These are phyloP conservation scores for Sthenelais limicola DNA, from an alignment of 2,888 invertebrate genomes.

Conservation along the genomic window DNA sequence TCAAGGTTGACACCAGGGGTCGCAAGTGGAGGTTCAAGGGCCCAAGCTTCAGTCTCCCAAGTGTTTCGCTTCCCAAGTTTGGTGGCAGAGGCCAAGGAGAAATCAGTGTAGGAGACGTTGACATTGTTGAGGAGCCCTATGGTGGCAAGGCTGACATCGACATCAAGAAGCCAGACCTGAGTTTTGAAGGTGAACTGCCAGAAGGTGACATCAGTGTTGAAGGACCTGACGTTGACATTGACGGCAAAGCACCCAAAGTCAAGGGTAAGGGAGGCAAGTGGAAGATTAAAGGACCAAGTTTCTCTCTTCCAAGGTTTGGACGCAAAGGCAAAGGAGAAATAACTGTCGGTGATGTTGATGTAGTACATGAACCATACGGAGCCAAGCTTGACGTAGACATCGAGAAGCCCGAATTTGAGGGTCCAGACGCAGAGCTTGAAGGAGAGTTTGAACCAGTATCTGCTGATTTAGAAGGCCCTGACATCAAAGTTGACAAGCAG, in stretches of 20 bases:
- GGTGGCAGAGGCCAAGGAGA: slow-evolving; percentile 11
- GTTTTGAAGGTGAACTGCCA: not conserved
- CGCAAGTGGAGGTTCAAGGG: slow-evolving; percentile 15
- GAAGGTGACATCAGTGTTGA: not conserved
- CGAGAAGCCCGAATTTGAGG: no score
- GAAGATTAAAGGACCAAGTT: no score
- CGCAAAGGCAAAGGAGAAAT: slow-evolving; percentile 21
- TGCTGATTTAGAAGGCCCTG: no score
- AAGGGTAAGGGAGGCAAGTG: no score
- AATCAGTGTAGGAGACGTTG: slow-evolving; percentile 25
- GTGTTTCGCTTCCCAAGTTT: slow-evolving; percentile 3
- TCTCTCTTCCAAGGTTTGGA: slow-evolving; percentile 27
- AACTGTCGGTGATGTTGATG: slow-evolving; percentile 21
- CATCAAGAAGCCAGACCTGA: not conserved
- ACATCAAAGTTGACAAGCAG: slow-evolving; percentile 3
- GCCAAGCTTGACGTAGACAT: slow-evolving; percentile 14
- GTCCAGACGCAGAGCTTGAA: slow-evolving; percentile 4
- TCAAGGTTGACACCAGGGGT: no score
- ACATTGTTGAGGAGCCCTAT: slow-evolving; percentile 15
- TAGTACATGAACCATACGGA: slow-evolving; percentile 21
- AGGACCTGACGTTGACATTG: not conserved
- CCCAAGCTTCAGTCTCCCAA: not conserved
- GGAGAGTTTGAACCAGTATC: not conserved
- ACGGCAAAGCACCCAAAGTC: not conserved
- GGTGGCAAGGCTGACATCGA: slow-evolving; percentile 2